A percentile compares a stretch with the other conserved stretches of the same genome.
Conservation (phyloP, 1,140 invertebrate species). For the Ceratosolen solmsi region DNA sequence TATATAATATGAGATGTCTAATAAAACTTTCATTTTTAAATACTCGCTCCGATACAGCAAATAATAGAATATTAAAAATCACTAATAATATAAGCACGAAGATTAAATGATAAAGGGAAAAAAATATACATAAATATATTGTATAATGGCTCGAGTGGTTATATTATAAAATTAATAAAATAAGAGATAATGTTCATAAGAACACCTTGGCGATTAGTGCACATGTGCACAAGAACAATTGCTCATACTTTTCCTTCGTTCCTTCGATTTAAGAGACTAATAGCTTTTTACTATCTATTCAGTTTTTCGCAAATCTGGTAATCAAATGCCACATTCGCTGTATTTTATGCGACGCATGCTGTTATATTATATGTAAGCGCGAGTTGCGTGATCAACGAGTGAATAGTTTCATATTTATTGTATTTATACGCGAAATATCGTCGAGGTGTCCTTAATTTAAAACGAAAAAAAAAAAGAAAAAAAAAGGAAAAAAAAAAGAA, state of each 20-base stretch:
- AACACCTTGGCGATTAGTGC: constrained; percentile 19
- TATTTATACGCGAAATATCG: constrained; percentile 52
- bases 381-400: constrained; percentile 3
- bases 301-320: neutral
- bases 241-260: neutral
- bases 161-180: constrained; percentile 48
- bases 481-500: constrained; percentile 60
- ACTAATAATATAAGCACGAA: constrained; percentile 4
- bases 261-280: neutral
- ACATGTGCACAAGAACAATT: neutral
- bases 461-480: neutral
- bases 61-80: neutral
- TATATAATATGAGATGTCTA: constrained; percentile 53
- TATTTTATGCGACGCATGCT: too few relatives aligned
- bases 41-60: constrained; percentile 55
- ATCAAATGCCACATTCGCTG: neutral
- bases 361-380: neutral
- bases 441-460: constrained; percentile 56
- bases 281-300: neutral
- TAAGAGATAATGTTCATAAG: constrained; percentile 46
- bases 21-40: constrained; percentile 63
- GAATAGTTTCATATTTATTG: constrained; percentile 18
- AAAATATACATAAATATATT: constrained; percentile 40
- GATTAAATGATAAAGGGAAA: constrained; percentile 26
- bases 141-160: constrained; percentile 41